Evolutionary conservation across 2,888 invertebrate genomes (phyloP), one percentile per base, ranked within the genome.

Genomic region (Lasioglossum pauxillum): DNA sequence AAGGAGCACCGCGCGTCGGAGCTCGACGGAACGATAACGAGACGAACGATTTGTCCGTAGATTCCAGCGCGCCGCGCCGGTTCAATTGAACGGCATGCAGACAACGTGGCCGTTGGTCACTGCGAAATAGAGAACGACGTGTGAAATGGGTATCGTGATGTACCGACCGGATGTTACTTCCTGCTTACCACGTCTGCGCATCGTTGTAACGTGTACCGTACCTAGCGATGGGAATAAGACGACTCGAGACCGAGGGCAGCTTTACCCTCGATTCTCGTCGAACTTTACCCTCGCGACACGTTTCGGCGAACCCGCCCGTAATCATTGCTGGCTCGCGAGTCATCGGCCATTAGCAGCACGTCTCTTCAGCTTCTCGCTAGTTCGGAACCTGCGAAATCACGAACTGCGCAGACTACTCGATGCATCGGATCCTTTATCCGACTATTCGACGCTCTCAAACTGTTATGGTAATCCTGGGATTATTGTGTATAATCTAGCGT

Each of bases 101-200:
- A 79, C 83, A 88, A 85, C 85, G 85, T 85, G 82, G 80, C 81
- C 60, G 84, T 83, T 80, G 82, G 83, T 85, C 84, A 84, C 87
- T 84, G 84, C 84, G 87, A 90, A 90, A 88, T 88, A 84, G 87
- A 90, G 90, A 90, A 92, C 90, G 87, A 92, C 87, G 90, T 86
- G 91, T 91, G 90, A 93, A 93, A 92, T 91, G 91, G 90, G 92
- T 90, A 92, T 91, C 91, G 92, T 91, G 92, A 92, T 90, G 67
- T 92, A 92, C 90, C 89, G 92, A 93, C 94, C 94, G 94, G 94
- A 94, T 94, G 94, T 88, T 87, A 91, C 94, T 94, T 94, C 94
- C 94, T 93, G 94, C 93, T 93, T 93, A 92, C 92, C 89, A 89
- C 90, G 89, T 91, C 92, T 91, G 88, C 88, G 88, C 89, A 88